Base-by-base conservation (phyloP, 2,888 invertebrate species). In the Drosophila aldrichi region DNA sequence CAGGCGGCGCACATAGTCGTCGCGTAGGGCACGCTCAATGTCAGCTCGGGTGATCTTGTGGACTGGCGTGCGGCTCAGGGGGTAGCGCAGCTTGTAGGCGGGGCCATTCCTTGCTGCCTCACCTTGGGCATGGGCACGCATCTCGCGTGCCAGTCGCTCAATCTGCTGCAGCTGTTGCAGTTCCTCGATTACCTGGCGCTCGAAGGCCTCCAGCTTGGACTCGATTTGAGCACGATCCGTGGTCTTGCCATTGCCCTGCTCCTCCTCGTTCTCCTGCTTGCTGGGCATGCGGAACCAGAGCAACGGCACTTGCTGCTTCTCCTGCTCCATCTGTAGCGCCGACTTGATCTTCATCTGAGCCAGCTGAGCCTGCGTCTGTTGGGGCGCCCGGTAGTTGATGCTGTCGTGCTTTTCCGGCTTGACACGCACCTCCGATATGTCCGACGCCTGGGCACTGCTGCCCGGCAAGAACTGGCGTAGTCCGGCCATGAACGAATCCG, bases 11-110 rank as follows among this genome's bases (percentile, higher is more conserved):
- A 92, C 90, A 18, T 88, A 84, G 46, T 92, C 91, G 46, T 91
- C 92, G 6, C 87, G 90, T 8, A 92, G 61, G 0, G 91, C 89
- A 3, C 81, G 84, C 63, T 92, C 92, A 55, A 92, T 90, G 38
- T 92, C 91, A 0, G 84, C 77, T 6, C 88, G 81, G 0, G 92
- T 92, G 55, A 90, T 91, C 63, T 92, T 91, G 52, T 91, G 86
- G 0, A 91, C 79, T 0, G 91, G 92, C 1, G 91, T 90, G 2
- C 82, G 88, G 56, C 81, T 86, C 6, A 91, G 70, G 0, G 89
- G 82, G 57, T 90, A 82, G 4, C 63, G 70, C n/a, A 88, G 38
- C 56, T 80, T 82, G 9, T 80, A 79, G 2, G 70, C 20, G 14
- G 55, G 25, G n/a, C 22, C 12, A 1, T 22, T 36, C 5, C 8